These are phyloP conservation scores for Haemorhous mexicanus DNA, from an alignment of 2,113 vertebrate genomes.

Conservation along the genomic window DNA sequence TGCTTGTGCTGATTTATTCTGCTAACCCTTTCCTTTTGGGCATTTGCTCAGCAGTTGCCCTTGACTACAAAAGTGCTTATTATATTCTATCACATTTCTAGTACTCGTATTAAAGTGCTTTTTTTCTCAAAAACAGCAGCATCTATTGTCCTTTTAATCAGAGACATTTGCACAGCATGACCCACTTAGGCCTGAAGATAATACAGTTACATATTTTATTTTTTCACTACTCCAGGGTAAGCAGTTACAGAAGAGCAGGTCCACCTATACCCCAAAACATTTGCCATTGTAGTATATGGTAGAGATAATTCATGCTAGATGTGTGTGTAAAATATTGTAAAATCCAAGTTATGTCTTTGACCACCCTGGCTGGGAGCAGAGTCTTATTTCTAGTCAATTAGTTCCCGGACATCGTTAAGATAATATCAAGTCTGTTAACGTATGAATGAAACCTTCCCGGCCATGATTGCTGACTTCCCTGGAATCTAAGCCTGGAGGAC, in stretches of 20 bases:
- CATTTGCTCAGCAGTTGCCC: not conserved
- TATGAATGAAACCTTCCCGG: too few species aligned
- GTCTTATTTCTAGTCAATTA: too few species aligned
- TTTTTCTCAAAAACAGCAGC: not conserved
- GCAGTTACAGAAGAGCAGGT: not conserved
- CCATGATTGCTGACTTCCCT: too few species aligned
- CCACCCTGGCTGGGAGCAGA: too few species aligned
- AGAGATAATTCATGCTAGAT: too few species aligned
- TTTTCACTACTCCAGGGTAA: not conserved
- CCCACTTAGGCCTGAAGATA: not conserved
- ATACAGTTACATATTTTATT: not conserved
- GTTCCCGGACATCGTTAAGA: too few species aligned
- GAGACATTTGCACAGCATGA: not conserved
- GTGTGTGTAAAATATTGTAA: too few species aligned
- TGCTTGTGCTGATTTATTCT: slow-evolving; percentile 9
- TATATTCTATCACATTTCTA: not conserved
- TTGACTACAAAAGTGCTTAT: not conserved
- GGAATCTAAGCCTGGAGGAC: too few species aligned
- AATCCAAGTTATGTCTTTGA: too few species aligned
- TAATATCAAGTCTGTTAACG: too few species aligned
- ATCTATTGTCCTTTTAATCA: not conserved
- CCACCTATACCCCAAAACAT: not conserved
- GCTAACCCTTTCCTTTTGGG: not conserved
- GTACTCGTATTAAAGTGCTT: not conserved
- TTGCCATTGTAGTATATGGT: not conserved